Evolutionary conservation across 2,797 vertebrate genomes (phyloP), one percentile per base, ranked within the genome.

Genomic region (Chaetophractus vellerosus): DNA sequence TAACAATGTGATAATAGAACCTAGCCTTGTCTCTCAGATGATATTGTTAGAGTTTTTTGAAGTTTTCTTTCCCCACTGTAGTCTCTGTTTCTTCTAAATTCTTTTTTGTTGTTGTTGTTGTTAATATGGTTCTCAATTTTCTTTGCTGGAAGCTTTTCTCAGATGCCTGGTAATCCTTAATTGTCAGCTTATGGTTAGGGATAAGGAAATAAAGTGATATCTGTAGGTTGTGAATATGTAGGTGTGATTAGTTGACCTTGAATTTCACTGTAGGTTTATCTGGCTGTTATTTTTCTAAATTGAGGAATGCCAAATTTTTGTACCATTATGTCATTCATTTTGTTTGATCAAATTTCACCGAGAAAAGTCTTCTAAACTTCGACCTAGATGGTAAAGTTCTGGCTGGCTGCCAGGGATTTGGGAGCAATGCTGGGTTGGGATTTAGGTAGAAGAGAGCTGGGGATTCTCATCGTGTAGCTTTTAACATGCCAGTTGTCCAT

Each of bases 201-300:
- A 50, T 26, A 59, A 16, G 41, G 9, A 1, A 61, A 78, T 61
- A 78, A 78, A 92, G 72, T 71, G 23, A 64, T 61, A 9, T 79
- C 90, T 63, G 3, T 24, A 74, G 33, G 14, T 85, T 88, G 31
- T 80, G 61, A 38, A 79, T 59, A 2, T 36, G 16, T 81, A 57
- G 4, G 2, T 79, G 24, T 90, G 33, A 64, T 59, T 76, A 7
- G 21, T 57, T 9, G 2, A 75, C n/a, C 48, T 66, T 48, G 59
- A 89, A 71, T 94, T 80, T 92, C 87, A 15, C 55, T 64, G 31
- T 41, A 57, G 38, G 66, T 31, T 82, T 88, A 68, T 80, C 6
- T 45, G 26, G 23, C 68, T 57, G 24, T 33, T 69, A 66, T 28
- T 68, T n/a, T 75, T 48, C 52, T 75, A 75, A 16, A 59, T 64